phyloP scores from a whole-genome alignment of 2,888 invertebrate species.

The Petrolisthes manimaculis region DNA sequence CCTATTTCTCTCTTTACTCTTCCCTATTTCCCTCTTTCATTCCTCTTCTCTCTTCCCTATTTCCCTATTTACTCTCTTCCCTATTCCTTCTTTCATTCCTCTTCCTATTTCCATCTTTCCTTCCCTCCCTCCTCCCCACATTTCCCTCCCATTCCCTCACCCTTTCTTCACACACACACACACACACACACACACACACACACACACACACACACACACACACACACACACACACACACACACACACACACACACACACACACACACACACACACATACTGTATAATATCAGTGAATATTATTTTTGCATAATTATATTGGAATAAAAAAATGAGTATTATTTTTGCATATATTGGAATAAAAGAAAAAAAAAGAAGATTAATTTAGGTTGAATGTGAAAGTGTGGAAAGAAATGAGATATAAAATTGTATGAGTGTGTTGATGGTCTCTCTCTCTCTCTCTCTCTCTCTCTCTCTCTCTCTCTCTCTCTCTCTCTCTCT shows the following conservation, averaged over 20 bases:
- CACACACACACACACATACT: neutral
- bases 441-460: too few species aligned
- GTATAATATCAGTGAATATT: neutral
- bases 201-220: neutral
- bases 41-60: neutral
- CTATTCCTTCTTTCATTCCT: neutral
- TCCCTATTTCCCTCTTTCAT: neutral
- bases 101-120: neutral
- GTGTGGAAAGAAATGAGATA: too few species aligned
- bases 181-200: conserved; percentile 9
- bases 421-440: too few species aligned
- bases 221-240: neutral
- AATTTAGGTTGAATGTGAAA: too few species aligned
- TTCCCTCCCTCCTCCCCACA: neutral
- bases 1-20: neutral
- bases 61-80: neutral
- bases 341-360: too few species aligned
- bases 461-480: too few species aligned
- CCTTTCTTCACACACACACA: neutral
- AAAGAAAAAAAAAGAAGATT: too few species aligned
- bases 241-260: neutral
- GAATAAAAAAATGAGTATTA: too few species aligned
- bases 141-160: neutral
- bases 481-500: too few species aligned
- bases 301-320: too few species aligned